These are phyloP conservation scores for Euborellia annulipes DNA, from an alignment of 1,140 invertebrate species.

Conservation along the genomic window DNA sequence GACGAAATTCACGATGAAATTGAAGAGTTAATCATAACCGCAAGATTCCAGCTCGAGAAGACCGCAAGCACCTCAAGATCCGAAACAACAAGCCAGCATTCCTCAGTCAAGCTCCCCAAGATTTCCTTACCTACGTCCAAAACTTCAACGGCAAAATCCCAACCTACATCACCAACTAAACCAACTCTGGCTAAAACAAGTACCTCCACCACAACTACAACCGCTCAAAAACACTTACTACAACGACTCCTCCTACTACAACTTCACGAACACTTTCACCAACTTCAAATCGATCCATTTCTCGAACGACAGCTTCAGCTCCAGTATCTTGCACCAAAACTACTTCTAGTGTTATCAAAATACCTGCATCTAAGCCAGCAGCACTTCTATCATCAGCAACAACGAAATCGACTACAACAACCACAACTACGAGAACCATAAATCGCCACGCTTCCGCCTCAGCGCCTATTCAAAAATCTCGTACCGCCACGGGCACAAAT, in stretches of 20 bases:
- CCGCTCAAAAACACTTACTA: conserved; percentile 8
- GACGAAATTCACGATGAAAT: no score
- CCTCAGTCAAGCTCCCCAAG: no score
- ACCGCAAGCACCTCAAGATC: no score
- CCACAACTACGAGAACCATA: conserved; percentile 9
- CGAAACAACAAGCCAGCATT: no score
- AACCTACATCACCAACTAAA: no score
- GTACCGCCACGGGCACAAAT: conserved; percentile 11
- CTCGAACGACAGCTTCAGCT: conserved; percentile 11
- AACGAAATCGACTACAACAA: conserved; percentile 18
- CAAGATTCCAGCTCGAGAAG: no score
- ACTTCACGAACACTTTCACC: conserved; percentile 15
- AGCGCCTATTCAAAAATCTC: conserved; percentile 22
- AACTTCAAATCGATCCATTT: conserved; percentile 10
- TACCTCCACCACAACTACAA: no score
- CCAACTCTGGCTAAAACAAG: no score
- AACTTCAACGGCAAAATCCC: neutral
- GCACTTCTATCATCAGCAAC: conserved; percentile 17
- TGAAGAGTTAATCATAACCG: no score
- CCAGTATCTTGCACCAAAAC: conserved; percentile 7
- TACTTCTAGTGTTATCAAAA: conserved; percentile 14
- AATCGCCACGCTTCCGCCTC: conserved; percentile 7
- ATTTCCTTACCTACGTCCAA: no score
- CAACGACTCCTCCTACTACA: conserved; percentile 15
- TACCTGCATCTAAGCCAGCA: conserved; percentile 14